These are phyloP conservation scores for Aphis craccivora DNA, from an alignment of 1,140 invertebrate species.

Conservation along the genomic window DNA sequence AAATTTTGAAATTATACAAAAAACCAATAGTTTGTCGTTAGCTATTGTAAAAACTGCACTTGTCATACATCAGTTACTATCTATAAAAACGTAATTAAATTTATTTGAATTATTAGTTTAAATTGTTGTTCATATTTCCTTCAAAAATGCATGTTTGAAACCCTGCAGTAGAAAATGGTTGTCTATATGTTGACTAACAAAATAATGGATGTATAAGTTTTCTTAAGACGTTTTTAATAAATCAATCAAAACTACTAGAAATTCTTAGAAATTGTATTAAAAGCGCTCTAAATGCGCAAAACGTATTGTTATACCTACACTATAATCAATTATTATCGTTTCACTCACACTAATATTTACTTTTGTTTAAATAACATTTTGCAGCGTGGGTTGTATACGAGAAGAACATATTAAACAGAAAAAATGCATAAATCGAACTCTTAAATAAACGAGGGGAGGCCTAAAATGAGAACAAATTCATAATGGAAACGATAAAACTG, in stretches of 20 bases:
- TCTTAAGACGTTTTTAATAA: not conserved
- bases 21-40: not conserved
- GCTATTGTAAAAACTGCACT: too few relatives aligned
- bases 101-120: too few relatives aligned
- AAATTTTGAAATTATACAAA: not conserved
- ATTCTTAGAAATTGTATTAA: not conserved
- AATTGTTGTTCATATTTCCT: not conserved
- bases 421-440: not conserved
- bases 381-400: not conserved
- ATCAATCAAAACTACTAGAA: not conserved
- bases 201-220: not conserved
- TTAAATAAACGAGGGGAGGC: not conserved
- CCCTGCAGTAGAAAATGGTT: not conserved
- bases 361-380: not conserved
- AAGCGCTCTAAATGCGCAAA: not conserved
- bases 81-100: not conserved
- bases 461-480: not conserved
- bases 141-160: not conserved
- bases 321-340: not conserved
- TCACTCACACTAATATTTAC: not conserved
- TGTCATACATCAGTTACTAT: not conserved
- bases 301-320: not conserved
- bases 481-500: not conserved
- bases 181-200: not conserved
- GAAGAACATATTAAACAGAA: not conserved